phyloP scores from a whole-genome alignment of 2,797 vertebrate genomes.

The Molothrus ater region DNA sequence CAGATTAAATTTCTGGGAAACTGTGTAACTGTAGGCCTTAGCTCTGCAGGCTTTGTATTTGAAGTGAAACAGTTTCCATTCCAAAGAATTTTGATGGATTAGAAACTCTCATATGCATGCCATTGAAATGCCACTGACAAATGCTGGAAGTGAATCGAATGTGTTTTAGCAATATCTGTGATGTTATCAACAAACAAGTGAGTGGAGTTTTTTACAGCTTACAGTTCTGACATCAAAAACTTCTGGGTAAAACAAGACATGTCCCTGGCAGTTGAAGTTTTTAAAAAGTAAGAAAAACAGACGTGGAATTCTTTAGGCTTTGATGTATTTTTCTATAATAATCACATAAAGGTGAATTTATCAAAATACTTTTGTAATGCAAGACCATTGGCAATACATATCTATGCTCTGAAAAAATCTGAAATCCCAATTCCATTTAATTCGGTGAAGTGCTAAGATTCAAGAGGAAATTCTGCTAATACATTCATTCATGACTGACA shows the following conservation, averaged over 20 bases:
- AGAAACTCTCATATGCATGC: not conserved
- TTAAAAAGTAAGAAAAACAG: not conserved
- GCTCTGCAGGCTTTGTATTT: not conserved
- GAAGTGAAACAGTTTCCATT: not conserved
- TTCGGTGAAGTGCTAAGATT: not conserved
- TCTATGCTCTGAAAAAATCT: not conserved
- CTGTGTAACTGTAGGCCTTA: rapidly evolving
- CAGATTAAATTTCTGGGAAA: not conserved
- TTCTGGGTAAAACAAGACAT: not conserved
- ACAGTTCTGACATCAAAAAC: not conserved
- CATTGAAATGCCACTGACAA: not conserved
- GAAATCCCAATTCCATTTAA: not conserved
- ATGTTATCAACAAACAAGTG: not conserved
- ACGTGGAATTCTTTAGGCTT: not conserved
- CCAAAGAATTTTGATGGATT: not conserved
- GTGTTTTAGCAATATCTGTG: not conserved
- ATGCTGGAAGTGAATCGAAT: not conserved
- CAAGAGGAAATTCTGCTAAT: not conserved
- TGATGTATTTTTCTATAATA: not conserved
- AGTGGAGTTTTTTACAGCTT: not conserved
- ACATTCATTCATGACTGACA: not conserved
- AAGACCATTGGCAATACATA: not conserved
- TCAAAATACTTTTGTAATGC: not conserved
- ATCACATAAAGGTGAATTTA: not conserved
- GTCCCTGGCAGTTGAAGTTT: not conserved